Evolutionary conservation across 2,888 invertebrate genomes (phyloP).

Genomic region (Eretmocerus hayati): DNA sequence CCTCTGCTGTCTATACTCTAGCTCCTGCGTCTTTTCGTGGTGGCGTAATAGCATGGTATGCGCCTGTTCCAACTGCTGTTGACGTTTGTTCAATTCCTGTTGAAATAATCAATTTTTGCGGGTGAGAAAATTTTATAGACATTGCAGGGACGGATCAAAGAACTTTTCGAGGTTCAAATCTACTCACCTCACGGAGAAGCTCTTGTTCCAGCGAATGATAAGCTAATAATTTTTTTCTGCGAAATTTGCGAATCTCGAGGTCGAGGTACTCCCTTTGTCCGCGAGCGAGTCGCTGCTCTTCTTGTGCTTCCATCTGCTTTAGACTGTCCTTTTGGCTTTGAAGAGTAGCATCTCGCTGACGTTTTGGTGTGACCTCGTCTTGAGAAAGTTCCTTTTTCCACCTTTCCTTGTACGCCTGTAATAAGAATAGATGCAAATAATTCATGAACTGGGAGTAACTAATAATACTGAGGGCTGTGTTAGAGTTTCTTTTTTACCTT

Average conservation of each 20-base stretch:
- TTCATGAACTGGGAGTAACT: neutral
- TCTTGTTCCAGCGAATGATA: slow-evolving; percentile 87
- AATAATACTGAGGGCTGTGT: too few relatives aligned
- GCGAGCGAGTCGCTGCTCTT: slow-evolving; percentile 78
- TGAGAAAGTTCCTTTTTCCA: slow-evolving; percentile 91
- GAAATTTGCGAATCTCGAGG: slow-evolving; percentile 85
- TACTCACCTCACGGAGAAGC: slow-evolving; percentile 72
- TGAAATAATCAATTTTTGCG: neutral
- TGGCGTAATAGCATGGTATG: slow-evolving; percentile 90
- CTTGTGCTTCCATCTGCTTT: slow-evolving; percentile 84
- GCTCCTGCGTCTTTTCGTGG: slow-evolving; percentile 93
- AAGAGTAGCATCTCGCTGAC: slow-evolving; percentile 82
- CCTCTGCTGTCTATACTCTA: slow-evolving; percentile 92
- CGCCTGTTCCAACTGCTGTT: slow-evolving; percentile 90
- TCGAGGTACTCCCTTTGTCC: slow-evolving; percentile 88
- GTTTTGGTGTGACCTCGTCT: slow-evolving; percentile 86
- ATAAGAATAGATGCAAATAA: neutral
- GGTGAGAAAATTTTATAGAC: neutral
- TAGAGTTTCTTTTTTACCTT: slow-evolving; percentile 54
- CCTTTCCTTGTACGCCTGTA: slow-evolving; percentile 78
- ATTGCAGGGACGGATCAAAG: neutral
- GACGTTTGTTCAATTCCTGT: slow-evolving; percentile 89
- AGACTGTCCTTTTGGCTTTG: slow-evolving; percentile 90
- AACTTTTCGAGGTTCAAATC: neutral
- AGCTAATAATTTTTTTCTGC: slow-evolving; percentile 79